Percentiles rank a stretch among this genome's conserved stretches.
phyloP scores from a whole-genome alignment of 2,113 vertebrate species.

The Engystomops pustulosus region DNA sequence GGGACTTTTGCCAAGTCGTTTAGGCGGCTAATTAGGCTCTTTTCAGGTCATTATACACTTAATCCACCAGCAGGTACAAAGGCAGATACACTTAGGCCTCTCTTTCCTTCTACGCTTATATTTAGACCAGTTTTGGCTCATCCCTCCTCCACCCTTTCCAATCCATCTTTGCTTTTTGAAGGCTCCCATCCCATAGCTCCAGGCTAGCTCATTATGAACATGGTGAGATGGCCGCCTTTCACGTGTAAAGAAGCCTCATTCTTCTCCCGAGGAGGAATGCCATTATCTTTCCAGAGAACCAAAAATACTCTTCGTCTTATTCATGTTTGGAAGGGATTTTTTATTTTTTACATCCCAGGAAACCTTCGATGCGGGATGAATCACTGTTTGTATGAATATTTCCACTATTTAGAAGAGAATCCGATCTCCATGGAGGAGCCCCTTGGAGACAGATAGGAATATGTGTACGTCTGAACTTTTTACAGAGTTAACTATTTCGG shows the following conservation, averaged over 20 bases:
- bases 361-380: constrained; percentile 31
- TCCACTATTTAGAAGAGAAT: constrained; percentile 40
- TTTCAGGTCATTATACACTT: constrained; percentile 42
- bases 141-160: neutral
- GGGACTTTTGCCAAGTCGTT: constrained; percentile 21
- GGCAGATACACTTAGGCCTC: neutral
- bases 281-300: constrained; percentile 38
- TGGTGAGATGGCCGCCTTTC: constrained; percentile 32
- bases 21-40: constrained; percentile 34
- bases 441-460: constrained; percentile 32
- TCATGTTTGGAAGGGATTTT: constrained; percentile 21
- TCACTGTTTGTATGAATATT: constrained; percentile 49
- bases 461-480: constrained; percentile 5
- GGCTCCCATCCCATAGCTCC: constrained; percentile 21
- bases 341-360: constrained; percentile 24
- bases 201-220: constrained; percentile 44
- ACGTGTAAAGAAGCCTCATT: constrained; percentile 33
- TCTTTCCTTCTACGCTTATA: neutral
- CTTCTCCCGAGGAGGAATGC: constrained; percentile 41
- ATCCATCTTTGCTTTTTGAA: constrained; percentile 41
- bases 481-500: constrained; percentile 28
- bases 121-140: constrained; percentile 19
- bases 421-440: constrained; percentile 32
- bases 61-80: constrained; percentile 20
- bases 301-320: constrained; percentile 39